Percentiles rank a stretch among this genome's conserved stretches.
These are phyloP conservation scores for Uropsilus gracilis DNA, from an alignment of 2,113 vertebrate genomes.

Conservation along the genomic window DNA sequence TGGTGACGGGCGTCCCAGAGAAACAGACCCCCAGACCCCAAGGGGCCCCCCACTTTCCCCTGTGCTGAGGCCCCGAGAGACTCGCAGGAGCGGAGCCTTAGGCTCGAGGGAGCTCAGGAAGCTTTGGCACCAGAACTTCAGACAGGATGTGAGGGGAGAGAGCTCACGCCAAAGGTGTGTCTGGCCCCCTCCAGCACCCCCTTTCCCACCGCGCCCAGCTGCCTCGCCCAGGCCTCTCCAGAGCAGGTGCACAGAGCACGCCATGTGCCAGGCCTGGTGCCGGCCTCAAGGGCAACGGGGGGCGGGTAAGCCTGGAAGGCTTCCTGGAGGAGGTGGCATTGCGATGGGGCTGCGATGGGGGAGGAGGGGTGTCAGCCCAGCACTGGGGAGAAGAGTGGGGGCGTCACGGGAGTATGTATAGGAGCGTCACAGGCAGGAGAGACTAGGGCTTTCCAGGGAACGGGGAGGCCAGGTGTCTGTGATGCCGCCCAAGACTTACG, in stretches of 20 bases:
- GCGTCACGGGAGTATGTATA: neutral
- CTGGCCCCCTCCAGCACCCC: neutral
- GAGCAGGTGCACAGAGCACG: neutral
- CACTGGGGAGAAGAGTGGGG: neutral
- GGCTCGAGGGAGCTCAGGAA: neutral
- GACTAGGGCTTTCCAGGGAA: neutral
- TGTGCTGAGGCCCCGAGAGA: neutral
- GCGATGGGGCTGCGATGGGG: neutral
- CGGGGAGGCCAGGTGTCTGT: neutral
- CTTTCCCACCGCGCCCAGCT: neutral
- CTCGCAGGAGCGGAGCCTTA: neutral
- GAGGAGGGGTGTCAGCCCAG: neutral
- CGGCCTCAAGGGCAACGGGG: neutral
- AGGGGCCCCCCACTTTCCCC: too few relatives aligned
- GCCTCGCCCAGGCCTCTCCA: neutral
- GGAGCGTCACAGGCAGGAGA: neutral
- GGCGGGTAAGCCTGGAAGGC: neutral
- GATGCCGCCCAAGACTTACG: neutral
- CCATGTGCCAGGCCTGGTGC: accelerated
- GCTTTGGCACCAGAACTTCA: neutral
- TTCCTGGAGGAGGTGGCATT: neutral
- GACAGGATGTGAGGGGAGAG: neutral
- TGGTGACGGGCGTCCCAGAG: accelerated
- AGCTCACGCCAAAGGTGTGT: neutral
- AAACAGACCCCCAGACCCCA: neutral